These are phyloP conservation scores for Tenrec ecaudatus DNA, from an alignment of 2,113 vertebrate genomes.

Conservation along the genomic window DNA sequence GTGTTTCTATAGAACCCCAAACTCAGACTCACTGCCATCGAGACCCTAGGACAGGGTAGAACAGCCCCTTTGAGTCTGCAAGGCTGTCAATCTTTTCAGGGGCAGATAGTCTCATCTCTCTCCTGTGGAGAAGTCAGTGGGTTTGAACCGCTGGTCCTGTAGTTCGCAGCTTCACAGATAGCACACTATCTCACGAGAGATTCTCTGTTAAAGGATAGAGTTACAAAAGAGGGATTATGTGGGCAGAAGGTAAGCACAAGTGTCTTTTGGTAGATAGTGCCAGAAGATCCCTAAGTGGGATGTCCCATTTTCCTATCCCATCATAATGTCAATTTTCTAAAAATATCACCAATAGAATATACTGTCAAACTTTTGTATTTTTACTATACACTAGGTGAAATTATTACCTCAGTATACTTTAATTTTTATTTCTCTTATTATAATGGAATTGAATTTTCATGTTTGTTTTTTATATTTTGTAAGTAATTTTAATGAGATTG, in stretches of 20 bases:
- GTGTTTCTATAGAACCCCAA: background rate
- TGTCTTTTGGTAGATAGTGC: background rate
- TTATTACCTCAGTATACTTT: background rate
- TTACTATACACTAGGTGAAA: conserved; percentile 14
- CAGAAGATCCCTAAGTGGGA: background rate
- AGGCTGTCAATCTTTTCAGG: too few species aligned
- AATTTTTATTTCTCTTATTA: background rate
- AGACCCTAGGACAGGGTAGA: too few species aligned
- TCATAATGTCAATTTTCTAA: background rate
- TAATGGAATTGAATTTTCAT: background rate
- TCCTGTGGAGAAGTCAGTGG: too few species aligned
- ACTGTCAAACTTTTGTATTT: conserved; percentile 10
- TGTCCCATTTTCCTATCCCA: background rate
- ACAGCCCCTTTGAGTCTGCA: too few species aligned
- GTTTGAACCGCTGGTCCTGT: too few species aligned
- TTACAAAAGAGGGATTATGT: conserved; percentile 12
- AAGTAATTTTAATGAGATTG: conserved; percentile 6
- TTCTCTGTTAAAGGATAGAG: background rate
- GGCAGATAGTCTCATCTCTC: too few species aligned
- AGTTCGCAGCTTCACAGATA: too few species aligned
- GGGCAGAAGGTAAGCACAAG: background rate
- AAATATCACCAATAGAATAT: background rate
- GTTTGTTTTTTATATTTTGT: background rate
- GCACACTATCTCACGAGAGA: too few species aligned
- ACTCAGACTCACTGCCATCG: too few species aligned